Evolutionary conservation across 1,140 invertebrate species (phyloP).

Genomic region (Ectropis grisescens): DNA sequence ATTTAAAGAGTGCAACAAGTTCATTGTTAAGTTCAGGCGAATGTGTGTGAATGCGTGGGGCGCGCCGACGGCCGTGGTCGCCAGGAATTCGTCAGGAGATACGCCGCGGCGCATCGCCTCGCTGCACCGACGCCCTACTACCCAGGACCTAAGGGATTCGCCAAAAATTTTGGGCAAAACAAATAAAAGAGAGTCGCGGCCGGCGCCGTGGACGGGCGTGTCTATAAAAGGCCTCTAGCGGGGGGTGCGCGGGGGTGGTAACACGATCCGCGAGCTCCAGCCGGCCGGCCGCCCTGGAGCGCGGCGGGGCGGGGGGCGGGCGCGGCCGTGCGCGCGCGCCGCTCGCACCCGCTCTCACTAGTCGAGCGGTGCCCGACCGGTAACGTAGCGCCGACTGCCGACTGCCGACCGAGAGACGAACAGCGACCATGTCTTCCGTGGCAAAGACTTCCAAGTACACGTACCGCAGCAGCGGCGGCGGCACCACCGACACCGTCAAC

Average conservation of each 20-base stretch:
- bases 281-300: slow-evolving; percentile 55
- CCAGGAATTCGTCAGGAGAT: slow-evolving; percentile 26
- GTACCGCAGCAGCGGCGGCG: slow-evolving; percentile 86
- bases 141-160: slow-evolving; percentile 28
- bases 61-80: slow-evolving; percentile 34
- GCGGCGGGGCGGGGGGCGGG: slow-evolving; percentile 12
- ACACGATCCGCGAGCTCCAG: slow-evolving; percentile 65
- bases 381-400: slow-evolving; percentile 67
- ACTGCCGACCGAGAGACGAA: slow-evolving; percentile 63
- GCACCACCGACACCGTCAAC: slow-evolving; percentile 89
- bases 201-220: slow-evolving; percentile 57
- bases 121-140: too few species aligned
- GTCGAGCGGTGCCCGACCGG: slow-evolving; percentile 68
- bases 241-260: slow-evolving; percentile 65
- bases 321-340: slow-evolving; percentile 34
- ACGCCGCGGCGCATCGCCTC: slow-evolving; percentile 1
- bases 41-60: slow-evolving; percentile 28
- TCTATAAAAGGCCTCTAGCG: slow-evolving; percentile 64
- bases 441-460: slow-evolving; percentile 90
- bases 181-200: slow-evolving; percentile 54
- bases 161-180: slow-evolving; percentile 63
- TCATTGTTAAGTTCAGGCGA: slow-evolving; percentile 56
- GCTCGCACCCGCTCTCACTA: slow-evolving; percentile 59
- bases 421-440: slow-evolving; percentile 79
- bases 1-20: slow-evolving; percentile 43